Conservation (phyloP, 2,113 vertebrate genomes). For the Brachyistius frenatus region DNA sequence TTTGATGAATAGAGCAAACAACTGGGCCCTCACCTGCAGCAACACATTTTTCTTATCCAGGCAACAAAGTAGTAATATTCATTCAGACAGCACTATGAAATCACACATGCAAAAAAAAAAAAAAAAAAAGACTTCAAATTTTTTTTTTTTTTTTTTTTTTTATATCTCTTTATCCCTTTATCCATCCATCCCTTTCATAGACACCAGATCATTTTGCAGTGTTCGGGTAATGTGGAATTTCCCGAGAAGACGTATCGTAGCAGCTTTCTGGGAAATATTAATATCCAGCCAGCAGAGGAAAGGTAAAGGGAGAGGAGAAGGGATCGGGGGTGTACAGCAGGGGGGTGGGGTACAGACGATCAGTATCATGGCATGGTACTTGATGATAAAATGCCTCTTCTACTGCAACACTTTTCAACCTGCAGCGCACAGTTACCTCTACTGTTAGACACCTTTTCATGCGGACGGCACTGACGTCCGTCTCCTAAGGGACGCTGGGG, state of each 20-base stretch:
- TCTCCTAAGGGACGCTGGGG: slow-evolving; percentile 34
- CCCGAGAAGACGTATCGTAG: slow-evolving; percentile 79
- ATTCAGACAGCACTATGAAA: slow-evolving; percentile 53
- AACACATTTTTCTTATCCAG: slow-evolving; percentile 64
- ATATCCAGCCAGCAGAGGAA: slow-evolving; percentile 72
- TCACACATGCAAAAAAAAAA: slow-evolving; percentile 46
- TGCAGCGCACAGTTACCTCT: slow-evolving; percentile 20
- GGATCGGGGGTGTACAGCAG: slow-evolving; percentile 48
- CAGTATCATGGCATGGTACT: slow-evolving; percentile 63
- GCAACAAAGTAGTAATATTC: slow-evolving; percentile 46
- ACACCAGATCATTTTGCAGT: slow-evolving; percentile 77
- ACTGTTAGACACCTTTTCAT: slow-evolving; percentile 37
- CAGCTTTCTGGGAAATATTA: slow-evolving; percentile 82
- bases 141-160: slow-evolving; percentile 45
- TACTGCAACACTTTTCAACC: slow-evolving; percentile 32
- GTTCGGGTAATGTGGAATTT: slow-evolving; percentile 75
- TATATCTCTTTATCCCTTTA: slow-evolving; percentile 72
- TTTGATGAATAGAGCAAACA: slow-evolving; percentile 61
- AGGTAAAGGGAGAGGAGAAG: slow-evolving; percentile 61
- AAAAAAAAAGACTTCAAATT: slow-evolving; percentile 12
- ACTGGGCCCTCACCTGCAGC: slow-evolving; percentile 67
- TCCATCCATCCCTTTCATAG: slow-evolving; percentile 70
- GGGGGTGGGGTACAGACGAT: slow-evolving; percentile 63
- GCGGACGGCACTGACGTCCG: slow-evolving; percentile 20
- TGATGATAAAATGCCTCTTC: slow-evolving; percentile 62